Evolutionary conservation across 2,888 invertebrate species (phyloP).

Genomic region (Ashinkailepas kermadecensis): DNA sequence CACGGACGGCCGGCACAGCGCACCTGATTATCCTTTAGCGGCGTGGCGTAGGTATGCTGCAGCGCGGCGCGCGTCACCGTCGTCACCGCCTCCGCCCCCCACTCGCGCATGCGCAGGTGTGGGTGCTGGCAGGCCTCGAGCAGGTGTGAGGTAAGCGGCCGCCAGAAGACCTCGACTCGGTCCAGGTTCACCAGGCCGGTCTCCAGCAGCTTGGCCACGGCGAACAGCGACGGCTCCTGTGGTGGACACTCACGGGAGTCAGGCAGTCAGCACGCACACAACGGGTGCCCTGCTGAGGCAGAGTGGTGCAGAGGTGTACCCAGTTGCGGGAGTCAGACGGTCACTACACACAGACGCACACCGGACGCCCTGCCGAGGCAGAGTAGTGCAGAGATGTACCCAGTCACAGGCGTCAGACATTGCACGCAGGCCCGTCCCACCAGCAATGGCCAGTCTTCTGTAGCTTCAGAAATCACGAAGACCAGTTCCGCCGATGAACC

Average conservation of each 20-base stretch:
- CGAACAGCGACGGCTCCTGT: constrained; percentile 90
- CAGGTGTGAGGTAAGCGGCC: constrained; percentile 90
- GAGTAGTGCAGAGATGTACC: no score
- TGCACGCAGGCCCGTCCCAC: no score
- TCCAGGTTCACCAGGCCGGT: constrained; percentile 90
- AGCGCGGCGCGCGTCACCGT: constrained; percentile 86
- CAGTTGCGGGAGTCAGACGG: no score
- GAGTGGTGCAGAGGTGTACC: no score
- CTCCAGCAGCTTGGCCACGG: constrained; percentile 96
- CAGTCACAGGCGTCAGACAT: no score
- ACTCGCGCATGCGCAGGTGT: constrained; percentile 88
- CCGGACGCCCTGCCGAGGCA: no score
- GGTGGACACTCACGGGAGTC: neutral
- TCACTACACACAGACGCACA: no score
- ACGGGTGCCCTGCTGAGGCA: no score
- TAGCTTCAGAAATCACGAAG: no score
- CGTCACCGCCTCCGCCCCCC: constrained; percentile 95
- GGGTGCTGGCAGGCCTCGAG: constrained; percentile 93
- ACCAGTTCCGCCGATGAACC: no score
- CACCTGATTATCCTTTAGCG: constrained; percentile 71
- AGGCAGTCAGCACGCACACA: no score
- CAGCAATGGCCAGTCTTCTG: no score
- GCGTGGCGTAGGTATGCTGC: constrained; percentile 49
- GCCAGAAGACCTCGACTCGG: constrained; percentile 88
- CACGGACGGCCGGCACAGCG: constrained; percentile 28